These are phyloP conservation scores for Fundulus diaphanus DNA, from an alignment of 2,797 vertebrate genomes.

Conservation along the genomic window DNA sequence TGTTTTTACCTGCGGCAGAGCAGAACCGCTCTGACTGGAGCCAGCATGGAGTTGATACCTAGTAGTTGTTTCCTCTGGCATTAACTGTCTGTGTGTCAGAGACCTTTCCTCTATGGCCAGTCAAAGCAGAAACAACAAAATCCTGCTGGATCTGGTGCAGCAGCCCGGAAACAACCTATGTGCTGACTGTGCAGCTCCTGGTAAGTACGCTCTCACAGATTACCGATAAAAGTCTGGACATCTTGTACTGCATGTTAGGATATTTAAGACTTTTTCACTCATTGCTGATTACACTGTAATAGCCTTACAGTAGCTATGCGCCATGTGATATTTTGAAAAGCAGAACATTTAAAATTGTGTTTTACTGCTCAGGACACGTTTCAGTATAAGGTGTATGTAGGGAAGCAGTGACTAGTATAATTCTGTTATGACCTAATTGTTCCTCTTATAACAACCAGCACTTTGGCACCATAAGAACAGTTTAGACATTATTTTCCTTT, in stretches of 20 bases:
- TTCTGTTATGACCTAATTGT: slow-evolving; percentile 44
- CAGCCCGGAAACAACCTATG: slow-evolving; percentile 83
- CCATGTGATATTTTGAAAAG: slow-evolving; percentile 16
- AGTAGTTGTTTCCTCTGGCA: slow-evolving; percentile 29
- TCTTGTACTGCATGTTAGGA: background rate
- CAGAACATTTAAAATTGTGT: slow-evolving; percentile 10
- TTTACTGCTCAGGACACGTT: slow-evolving; percentile 14
- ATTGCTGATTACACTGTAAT: background rate
- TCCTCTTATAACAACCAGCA: slow-evolving; percentile 34
- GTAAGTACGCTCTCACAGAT: slow-evolving; percentile 70
- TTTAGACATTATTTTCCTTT: background rate
- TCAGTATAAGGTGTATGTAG: slow-evolving; percentile 3
- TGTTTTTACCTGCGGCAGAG: slow-evolving; percentile 34
- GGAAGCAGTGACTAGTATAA: slow-evolving; percentile 52
- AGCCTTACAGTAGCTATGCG: background rate
- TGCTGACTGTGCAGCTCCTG: slow-evolving; percentile 87
- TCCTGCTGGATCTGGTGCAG: slow-evolving; percentile 81
- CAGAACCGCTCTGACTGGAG: slow-evolving; percentile 7
- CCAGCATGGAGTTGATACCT: slow-evolving; percentile 53
- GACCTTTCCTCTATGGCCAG: slow-evolving; percentile 71
- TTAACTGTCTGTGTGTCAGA: slow-evolving; percentile 33
- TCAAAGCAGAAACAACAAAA: slow-evolving; percentile 85
- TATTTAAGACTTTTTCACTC: background rate
- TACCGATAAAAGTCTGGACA: background rate
- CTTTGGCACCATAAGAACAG: background rate